Evolutionary conservation across 2,888 invertebrate species (phyloP).

Genomic region (Campoplex nolae): DNA sequence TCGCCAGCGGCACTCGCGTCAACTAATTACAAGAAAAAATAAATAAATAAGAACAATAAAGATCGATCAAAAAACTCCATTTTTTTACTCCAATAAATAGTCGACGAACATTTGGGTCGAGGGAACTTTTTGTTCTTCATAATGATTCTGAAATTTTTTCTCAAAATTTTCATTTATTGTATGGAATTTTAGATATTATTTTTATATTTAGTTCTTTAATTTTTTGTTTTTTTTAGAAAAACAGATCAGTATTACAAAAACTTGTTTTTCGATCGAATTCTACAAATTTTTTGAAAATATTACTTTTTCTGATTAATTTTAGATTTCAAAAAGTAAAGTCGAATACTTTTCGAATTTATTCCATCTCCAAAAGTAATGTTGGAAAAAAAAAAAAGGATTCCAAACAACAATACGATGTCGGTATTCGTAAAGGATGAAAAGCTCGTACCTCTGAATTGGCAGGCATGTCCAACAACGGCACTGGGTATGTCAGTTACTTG

Average conservation of each 20-base stretch:
- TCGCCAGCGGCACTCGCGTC: constrained; percentile 99
- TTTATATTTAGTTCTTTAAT: too few relatives aligned
- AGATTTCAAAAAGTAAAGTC: too few relatives aligned
- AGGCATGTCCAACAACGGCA: constrained; percentile 97
- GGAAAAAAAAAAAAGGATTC: not conserved
- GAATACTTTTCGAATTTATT: too few relatives aligned
- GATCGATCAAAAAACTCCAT: not conserved
- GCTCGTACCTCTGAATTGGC: constrained; percentile 95
- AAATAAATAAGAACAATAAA: not conserved
- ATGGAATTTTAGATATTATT: too few relatives aligned
- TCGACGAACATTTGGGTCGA: not conserved
- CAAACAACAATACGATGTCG: too few relatives aligned
- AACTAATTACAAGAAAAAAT: constrained; percentile 86
- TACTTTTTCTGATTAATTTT: too few relatives aligned
- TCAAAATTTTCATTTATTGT: too few relatives aligned
- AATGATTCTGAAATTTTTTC: not conserved
- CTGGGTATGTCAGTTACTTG: constrained; percentile 97
- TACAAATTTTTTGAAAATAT: too few relatives aligned
- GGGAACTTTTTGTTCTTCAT: not conserved
- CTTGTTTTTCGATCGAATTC: too few relatives aligned
- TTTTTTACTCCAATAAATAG: not conserved
- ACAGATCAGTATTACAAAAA: too few relatives aligned
- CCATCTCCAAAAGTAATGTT: too few relatives aligned
- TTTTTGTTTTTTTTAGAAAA: too few relatives aligned
- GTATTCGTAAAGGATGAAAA: not conserved